These are phyloP conservation scores for Seriola dumerili DNA, from an alignment of 2,113 vertebrate species.

Conservation along the genomic window DNA sequence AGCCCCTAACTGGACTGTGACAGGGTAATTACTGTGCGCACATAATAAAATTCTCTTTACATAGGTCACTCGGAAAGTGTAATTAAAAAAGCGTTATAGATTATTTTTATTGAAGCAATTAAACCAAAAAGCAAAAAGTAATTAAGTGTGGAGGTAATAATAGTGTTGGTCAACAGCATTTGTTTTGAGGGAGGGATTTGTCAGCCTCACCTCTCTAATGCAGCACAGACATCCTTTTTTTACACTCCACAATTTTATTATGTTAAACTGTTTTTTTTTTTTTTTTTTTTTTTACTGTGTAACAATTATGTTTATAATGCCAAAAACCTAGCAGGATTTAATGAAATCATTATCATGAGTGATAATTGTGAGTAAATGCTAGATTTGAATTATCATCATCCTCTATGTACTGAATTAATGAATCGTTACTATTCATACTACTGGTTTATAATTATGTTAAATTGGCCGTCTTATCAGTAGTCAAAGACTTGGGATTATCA, in stretches of 20 bases:
- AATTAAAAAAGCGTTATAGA: conserved; percentile 99
- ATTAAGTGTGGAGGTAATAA: conserved; percentile 96
- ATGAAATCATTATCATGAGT: conserved; percentile 83
- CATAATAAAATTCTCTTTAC: conserved; percentile 97
- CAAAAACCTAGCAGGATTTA: conserved; percentile 94
- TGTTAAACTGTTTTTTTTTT: conserved; percentile 89
- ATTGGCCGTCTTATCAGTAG: conserved; percentile 86
- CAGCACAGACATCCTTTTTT: conserved; percentile 82
- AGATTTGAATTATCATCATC: conserved; percentile 83
- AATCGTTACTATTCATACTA: conserved; percentile 84
- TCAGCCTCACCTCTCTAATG: conserved; percentile 90
- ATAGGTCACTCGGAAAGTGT: conserved; percentile 98
- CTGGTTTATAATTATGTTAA: conserved; percentile 88
- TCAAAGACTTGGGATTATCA: conserved; percentile 87
- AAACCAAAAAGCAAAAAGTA: conserved; percentile 97
- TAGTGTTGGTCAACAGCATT: conserved; percentile 98
- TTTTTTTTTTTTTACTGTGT: conserved; percentile 91
- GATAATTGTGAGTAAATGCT: conserved; percentile 84
- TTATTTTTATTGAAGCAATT: conserved; percentile 99
- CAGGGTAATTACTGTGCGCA: conserved; percentile 97
- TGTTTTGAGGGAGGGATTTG: conserved; percentile 89
- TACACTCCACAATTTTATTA: conserved; percentile 91
- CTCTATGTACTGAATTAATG: conserved; percentile 82
- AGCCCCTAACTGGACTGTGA: conserved; percentile 96
- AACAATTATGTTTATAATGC: conserved; percentile 98